Evolutionary conservation across 2,113 vertebrate species (phyloP).

Genomic region (Theropithecus gelada): DNA sequence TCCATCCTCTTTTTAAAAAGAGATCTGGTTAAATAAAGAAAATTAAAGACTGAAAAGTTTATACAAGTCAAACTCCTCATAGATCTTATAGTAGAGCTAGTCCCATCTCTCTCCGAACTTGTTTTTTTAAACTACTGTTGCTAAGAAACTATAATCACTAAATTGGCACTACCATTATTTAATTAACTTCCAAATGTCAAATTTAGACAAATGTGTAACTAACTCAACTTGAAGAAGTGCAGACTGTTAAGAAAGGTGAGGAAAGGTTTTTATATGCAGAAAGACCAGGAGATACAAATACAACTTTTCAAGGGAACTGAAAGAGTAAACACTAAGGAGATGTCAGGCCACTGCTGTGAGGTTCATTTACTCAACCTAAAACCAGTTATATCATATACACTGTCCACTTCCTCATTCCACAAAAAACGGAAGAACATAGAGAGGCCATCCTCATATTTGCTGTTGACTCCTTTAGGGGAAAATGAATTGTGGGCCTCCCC

Average conservation of each 20-base stretch:
- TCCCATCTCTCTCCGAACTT: not conserved
- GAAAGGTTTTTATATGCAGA: not conserved
- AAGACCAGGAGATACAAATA: not conserved
- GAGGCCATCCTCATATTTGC: not conserved
- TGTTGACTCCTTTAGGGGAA: not conserved
- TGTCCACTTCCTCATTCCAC: not conserved
- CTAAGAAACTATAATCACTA: not conserved
- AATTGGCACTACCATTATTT: not conserved
- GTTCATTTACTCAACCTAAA: not conserved
- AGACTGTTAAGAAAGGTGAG: not conserved
- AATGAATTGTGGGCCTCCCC: not conserved
- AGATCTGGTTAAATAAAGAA: not conserved
- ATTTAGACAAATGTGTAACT: not conserved
- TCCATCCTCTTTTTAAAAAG: not conserved
- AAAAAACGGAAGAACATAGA: not conserved
- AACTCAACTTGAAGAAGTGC: not conserved
- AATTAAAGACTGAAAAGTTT: not conserved
- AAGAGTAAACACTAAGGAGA: not conserved
- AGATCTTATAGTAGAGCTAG: not conserved
- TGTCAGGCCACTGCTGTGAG: not conserved
- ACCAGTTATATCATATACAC: not conserved
- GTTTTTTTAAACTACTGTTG: not conserved
- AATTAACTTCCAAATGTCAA: slow-evolving; percentile 17
- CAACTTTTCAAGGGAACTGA: not conserved
- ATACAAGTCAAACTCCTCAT: not conserved